Evolutionary conservation across 2,113 vertebrate species (phyloP), one percentile per base, ranked within the genome.

Genomic region (Bagarius yarrelli): DNA sequence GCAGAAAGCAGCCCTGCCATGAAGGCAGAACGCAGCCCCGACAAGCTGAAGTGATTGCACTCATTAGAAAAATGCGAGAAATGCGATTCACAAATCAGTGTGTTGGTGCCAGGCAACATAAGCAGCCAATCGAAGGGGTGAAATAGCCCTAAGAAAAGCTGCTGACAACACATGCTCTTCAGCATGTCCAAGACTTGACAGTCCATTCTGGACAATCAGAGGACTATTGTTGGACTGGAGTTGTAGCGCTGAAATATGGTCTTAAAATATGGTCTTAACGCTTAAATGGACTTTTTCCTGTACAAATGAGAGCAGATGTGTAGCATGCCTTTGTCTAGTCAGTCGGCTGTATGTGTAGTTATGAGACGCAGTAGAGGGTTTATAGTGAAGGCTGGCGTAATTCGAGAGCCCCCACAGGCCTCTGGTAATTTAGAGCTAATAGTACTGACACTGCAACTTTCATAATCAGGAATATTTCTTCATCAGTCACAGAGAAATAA

Each of bases 31-130:
- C 30, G 56, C 72, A 83, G 75, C 55, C n/a, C 32, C 73, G 53
- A 59, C 40, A 40, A 25, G 16, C 74, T 86, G 74, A 85, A 86
- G 85, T 85, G 85, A 86, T 86, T 86, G 83, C 74, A 79, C 83
- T 86, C 81, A 83, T 86, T 83, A 83, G 78, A 81, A 78, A 86
- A 80, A 83, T 81, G 69, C 53, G 78, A 81, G 81, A 83, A 81
- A 83, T 85, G 76, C 64, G 59, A 83, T 85, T 85, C 78, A 61
- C 73, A 83, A 80, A 85, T 82, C 84, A 85, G 71, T 47, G 57
- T 78, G 82, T 78, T 80, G 70, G 64, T 34, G 73, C 83, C 72
- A 67, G 70, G 78, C 78, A 80, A 76, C 83, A 84, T 75, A 80
- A 80, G 83, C 78, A 80, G 79, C 64, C 71, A 53, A 82, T 84